phyloP scores from a whole-genome alignment of 1,140 invertebrate genomes.

The Belonocnema kinseyi region DNA sequence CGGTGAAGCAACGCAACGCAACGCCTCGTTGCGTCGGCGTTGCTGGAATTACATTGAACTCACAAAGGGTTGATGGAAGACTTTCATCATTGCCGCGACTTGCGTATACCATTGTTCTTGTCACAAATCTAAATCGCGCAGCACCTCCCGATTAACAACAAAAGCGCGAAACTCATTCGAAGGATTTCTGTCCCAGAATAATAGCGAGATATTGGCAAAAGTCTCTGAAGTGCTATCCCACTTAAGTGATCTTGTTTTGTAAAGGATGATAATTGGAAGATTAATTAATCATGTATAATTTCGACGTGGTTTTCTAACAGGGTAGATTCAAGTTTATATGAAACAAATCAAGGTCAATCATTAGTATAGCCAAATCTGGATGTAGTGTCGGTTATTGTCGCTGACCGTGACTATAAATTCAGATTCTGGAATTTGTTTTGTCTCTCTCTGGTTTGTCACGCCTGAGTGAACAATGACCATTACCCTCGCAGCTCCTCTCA shows the following conservation, averaged over 20 bases:
- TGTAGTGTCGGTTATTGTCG: no score
- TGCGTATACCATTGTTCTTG: conserved; percentile 31
- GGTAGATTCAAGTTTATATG: no score
- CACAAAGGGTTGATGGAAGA: conserved; percentile 60
- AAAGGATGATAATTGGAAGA: background rate
- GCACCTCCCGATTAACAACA: conserved; percentile 20
- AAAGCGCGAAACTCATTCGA: background rate
- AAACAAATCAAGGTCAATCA: no score
- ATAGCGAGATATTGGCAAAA: background rate
- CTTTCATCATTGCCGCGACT: conserved; percentile 58
- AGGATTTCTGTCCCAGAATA: conserved; percentile 3
- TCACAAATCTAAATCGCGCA: conserved; percentile 26
- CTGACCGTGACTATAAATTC: no score
- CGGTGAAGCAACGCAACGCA: background rate
- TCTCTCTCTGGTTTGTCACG: no score
- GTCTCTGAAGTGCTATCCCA: background rate
- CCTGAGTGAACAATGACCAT: no score
- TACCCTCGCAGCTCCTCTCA: no score
- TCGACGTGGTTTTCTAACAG: no score
- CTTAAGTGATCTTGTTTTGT: background rate
- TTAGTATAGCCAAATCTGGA: no score
- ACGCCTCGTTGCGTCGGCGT: conserved; percentile 43
- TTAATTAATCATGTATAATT: background rate
- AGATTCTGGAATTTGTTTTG: no score
- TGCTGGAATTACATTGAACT: conserved; percentile 59